A percentile compares a stretch with the other conserved stretches of the same genome.
phyloP scores from a whole-genome alignment of 2,888 invertebrate genomes.

The Noctuana brunneofusca region DNA sequence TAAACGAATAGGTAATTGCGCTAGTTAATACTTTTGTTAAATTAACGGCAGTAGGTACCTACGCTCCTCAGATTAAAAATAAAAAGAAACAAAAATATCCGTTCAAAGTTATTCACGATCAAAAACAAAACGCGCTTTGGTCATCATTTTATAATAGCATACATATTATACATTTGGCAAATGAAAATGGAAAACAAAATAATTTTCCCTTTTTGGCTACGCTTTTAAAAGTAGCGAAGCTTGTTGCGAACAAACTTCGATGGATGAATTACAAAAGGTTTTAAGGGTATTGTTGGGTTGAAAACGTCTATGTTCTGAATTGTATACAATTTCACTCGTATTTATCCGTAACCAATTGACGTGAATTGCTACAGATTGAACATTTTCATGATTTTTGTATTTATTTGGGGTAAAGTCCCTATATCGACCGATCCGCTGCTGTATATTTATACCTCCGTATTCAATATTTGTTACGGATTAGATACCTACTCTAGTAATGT shows the following conservation, averaged over 20 bases:
- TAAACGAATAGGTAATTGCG: too few relatives aligned
- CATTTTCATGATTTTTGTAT: background rate
- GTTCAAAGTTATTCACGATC: background rate
- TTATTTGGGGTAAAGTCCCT: background rate
- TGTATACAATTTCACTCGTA: background rate
- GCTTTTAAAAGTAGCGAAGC: background rate
- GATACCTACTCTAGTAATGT: too few relatives aligned
- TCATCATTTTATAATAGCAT: background rate
- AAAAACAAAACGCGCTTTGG: background rate
- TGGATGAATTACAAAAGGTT: conserved; percentile 6
- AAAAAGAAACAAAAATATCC: background rate
- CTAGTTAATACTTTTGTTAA: too few relatives aligned
- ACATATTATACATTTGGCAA: background rate
- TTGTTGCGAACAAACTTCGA: background rate
- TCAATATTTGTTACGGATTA: too few relatives aligned
- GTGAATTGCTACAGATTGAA: background rate
- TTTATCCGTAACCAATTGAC: conserved; percentile 2
- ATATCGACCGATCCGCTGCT: too few relatives aligned
- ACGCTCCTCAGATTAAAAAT: background rate
- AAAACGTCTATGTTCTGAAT: background rate
- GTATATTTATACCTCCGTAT: too few relatives aligned
- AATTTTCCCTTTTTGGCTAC: background rate
- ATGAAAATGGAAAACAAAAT: conserved; percentile 4
- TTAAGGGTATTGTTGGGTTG: background rate
- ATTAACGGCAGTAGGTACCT: background rate